Evolutionary conservation across 2,888 invertebrate genomes (phyloP), one percentile per base, ranked within the genome.

Genomic region (Nomada ruficornis): DNA sequence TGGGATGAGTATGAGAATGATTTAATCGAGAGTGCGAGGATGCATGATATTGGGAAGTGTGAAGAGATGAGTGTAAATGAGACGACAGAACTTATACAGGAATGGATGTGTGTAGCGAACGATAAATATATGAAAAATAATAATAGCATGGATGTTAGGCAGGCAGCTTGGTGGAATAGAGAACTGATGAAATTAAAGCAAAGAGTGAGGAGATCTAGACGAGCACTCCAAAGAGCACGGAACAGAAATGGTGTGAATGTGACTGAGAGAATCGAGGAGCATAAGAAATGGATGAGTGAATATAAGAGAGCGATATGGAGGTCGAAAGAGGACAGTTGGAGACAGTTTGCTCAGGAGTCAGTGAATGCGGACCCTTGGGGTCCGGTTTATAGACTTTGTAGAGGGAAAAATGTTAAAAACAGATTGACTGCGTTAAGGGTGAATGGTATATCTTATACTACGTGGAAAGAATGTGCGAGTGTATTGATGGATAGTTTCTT

Each of bases 1-100:
- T 73, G 70, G 59, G 64, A 60, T n/a, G 57, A 9, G 9, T 78
- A 73, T 18, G 20, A 2, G 54, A 50, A 54, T 55, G 44, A 36
- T 15, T 26, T 72, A 18, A 44, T n/a, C 1, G 36, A 54, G 29
- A n/a, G 0, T 29, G 54, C 29, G 5, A 0, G 1, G 15, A 29
- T n/a, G 20, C 0, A 65, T n/a, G n/a, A 50, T 52, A 15, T 5
- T 9, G 10, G n/a, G 18, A 42, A 13, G n/a, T 4, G 15, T 20
- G 44, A 62, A 2, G 44, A 23, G 0, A 1, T 23, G 44, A 20
- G 18, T 26, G 72, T 57, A 1, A 20, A n/a, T 9, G 23, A 15
- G 18, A 47, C 13, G n/a, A 13, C 47, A 10, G 50, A 52, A 3
- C 0, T 2, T 10, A 18, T 73, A 55, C 5, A 50, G 10, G 15